Conservation (phyloP, 1,140 invertebrate species). For the Drosophila kohkoa region DNA sequence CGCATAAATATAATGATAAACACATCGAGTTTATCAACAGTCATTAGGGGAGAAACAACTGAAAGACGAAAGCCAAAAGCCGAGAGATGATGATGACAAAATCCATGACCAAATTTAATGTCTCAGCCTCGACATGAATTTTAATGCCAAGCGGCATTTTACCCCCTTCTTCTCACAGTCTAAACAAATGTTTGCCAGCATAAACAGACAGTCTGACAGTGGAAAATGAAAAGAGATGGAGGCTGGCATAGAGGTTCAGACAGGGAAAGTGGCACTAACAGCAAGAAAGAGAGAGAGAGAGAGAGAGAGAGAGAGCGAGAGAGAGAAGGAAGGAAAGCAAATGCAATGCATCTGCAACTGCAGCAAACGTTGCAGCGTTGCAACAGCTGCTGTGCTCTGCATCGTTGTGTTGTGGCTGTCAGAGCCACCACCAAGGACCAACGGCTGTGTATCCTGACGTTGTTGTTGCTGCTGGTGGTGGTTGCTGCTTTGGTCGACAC, state of each 20-base stretch:
- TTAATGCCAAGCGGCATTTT: constrained; percentile 53
- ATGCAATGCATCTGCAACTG: constrained; percentile 61
- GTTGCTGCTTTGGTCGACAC: constrained; percentile 41
- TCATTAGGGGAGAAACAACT: constrained; percentile 22
- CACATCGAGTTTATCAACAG: constrained; percentile 53
- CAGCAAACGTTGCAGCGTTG: constrained; percentile 44
- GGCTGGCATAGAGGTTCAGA: background rate
- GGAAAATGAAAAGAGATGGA: constrained; percentile 2
- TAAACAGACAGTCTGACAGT: constrained; percentile 25
- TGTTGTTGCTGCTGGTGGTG: constrained; percentile 49
- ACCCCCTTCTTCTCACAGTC: constrained; percentile 44
- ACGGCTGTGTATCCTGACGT: constrained; percentile 23
- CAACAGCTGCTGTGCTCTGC: constrained; percentile 36
- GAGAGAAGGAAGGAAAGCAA: constrained; percentile 30
- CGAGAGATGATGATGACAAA: constrained; percentile 18
- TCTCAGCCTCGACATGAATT: constrained; percentile 61
- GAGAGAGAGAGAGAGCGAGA: background rate
- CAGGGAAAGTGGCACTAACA: background rate
- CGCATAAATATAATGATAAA: constrained; percentile 66
- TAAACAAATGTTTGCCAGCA: constrained; percentile 72
- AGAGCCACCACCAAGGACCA: constrained; percentile 47
- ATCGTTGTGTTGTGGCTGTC: constrained; percentile 23
- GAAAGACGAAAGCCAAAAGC: background rate
- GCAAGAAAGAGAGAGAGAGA: constrained; percentile 1
- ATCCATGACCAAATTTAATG: constrained; percentile 61